Evolutionary conservation across 2,797 vertebrate genomes (phyloP).

Genomic region (Eupleurogrammus muticus): DNA sequence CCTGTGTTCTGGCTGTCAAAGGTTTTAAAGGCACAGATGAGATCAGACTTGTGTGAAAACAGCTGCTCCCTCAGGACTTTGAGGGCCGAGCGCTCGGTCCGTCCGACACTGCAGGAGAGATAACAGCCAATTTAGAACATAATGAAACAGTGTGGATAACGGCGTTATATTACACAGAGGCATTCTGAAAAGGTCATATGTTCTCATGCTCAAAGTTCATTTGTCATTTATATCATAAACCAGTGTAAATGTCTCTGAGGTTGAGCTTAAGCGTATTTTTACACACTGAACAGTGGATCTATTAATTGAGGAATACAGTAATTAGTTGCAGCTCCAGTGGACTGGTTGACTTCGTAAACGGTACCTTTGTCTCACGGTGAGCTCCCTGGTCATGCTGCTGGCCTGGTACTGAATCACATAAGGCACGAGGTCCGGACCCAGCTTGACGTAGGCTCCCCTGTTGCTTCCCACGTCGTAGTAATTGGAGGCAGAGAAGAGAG

Average conservation of each 20-base stretch:
- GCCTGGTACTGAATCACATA: conserved; percentile 94
- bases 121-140: background rate
- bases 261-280: too few species aligned
- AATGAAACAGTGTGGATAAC: background rate
- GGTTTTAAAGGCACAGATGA: conserved; percentile 87
- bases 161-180: background rate
- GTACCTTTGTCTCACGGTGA: conserved; percentile 91
- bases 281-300: background rate
- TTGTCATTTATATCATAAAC: too few species aligned
- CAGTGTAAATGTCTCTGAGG: too few species aligned
- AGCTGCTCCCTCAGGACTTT: conserved; percentile 91
- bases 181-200: too few species aligned
- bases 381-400: conserved; percentile 86
- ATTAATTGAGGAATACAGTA: background rate
- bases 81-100: conserved; percentile 92
- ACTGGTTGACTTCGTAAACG: background rate
- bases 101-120: conserved; percentile 84
- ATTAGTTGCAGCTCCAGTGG: background rate
- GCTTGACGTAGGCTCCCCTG: conserved; percentile 92
- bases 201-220: too few species aligned
- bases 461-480: conserved; percentile 97
- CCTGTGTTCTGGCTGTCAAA: conserved; percentile 85
- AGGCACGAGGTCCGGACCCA: conserved; percentile 91
- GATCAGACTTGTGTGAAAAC: conserved; percentile 92
- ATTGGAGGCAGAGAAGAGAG: conserved; percentile 89